phyloP scores from a whole-genome alignment of 2,113 vertebrate species.

The Emydocephalus ijimae region DNA sequence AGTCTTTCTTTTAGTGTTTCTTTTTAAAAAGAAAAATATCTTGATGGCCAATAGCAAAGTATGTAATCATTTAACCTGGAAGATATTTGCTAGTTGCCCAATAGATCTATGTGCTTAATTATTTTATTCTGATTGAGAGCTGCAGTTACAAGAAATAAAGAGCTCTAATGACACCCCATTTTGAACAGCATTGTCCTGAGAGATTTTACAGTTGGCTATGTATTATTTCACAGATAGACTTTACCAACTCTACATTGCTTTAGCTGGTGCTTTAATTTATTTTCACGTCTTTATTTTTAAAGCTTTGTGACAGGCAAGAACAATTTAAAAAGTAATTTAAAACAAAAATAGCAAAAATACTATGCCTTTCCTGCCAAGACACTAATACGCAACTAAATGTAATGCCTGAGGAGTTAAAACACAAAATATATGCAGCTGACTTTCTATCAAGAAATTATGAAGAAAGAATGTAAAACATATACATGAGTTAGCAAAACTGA shows the following conservation, averaged over 20 bases:
- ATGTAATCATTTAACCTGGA: not conserved
- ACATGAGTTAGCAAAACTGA: not conserved
- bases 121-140: not conserved
- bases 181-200: not conserved
- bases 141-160: not conserved
- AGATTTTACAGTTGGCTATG: not conserved
- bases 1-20: not conserved
- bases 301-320: not conserved
- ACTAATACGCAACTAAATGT: not conserved
- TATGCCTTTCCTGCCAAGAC: not conserved
- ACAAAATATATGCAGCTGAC: not conserved
- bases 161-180: not conserved
- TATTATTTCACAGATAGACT: slow-evolving; percentile 12
- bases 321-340: slow-evolving; percentile 14
- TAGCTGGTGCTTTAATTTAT: slow-evolving; percentile 10
- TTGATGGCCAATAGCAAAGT: not conserved
- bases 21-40: not conserved
- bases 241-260: not conserved
- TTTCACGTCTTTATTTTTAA: slow-evolving; percentile 14
- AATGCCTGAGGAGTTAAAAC: not conserved
- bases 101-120: not conserved
- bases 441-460: not conserved
- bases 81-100: not conserved
- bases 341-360: not conserved
- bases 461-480: not conserved